Evolutionary conservation across 37 sponge, comb jelly and placozoan genomes (phyloP).

Genomic region (Mnemiopsis leidyi): DNA sequence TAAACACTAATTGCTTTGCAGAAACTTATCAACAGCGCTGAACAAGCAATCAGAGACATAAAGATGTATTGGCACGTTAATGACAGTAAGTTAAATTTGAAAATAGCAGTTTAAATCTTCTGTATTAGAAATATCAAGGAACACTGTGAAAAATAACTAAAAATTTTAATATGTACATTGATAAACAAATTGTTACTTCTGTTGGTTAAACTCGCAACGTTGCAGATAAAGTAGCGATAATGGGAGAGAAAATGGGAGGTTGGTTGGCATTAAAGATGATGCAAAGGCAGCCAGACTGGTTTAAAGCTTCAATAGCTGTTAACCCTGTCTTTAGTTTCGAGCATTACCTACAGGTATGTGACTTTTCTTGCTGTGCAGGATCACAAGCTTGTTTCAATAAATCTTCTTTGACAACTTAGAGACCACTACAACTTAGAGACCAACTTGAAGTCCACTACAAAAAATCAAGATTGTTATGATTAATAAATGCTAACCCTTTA

Average conservation of each 20-base stretch:
- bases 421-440: too few relatives aligned
- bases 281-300: not conserved
- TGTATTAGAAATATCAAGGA: too few relatives aligned
- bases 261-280: conserved; percentile 15
- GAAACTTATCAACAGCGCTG: not conserved
- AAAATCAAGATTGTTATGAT: not conserved
- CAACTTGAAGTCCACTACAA: too few relatives aligned
- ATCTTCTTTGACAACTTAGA: too few relatives aligned
- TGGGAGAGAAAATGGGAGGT: conserved; percentile 18
- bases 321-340: conserved; percentile 15
- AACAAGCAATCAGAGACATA: conserved; percentile 20
- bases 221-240: conserved; percentile 27
- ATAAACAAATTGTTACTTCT: not conserved
- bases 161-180: not conserved
- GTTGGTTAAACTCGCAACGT: too few relatives aligned
- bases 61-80: conserved; percentile 6
- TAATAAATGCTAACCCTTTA: not conserved
- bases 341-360: not conserved
- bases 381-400: too few relatives aligned
- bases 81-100: conserved; percentile 51
- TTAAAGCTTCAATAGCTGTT: not conserved
- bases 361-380: too few relatives aligned
- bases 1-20: not conserved
- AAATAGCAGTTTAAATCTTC: too few relatives aligned
- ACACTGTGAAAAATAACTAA: too few relatives aligned